These are phyloP conservation scores for Operophtera brumata DNA, from an alignment of 2,888 invertebrate genomes.

Conservation along the genomic window DNA sequence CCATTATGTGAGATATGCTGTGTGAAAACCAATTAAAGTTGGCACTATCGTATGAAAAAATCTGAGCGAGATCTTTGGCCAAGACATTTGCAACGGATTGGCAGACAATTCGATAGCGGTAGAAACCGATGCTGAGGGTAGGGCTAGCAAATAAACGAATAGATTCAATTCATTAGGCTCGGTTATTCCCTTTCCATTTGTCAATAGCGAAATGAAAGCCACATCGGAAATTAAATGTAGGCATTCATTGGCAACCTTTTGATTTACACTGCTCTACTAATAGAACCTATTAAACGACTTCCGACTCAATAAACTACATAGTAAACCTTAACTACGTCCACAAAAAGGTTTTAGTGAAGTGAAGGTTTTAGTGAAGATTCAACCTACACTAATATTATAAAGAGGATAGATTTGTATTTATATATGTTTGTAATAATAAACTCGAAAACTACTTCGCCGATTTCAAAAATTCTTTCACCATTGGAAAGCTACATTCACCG, in stretches of 20 bases:
- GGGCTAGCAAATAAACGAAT: not conserved
- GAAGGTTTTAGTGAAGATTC: too few relatives aligned
- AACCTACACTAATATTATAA: too few relatives aligned
- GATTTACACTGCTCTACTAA: slow-evolving; percentile 52
- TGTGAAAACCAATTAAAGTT: too few relatives aligned
- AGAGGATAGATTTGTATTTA: too few relatives aligned
- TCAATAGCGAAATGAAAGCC: slow-evolving; percentile 54
- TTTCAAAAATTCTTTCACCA: too few relatives aligned
- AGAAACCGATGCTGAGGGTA: not conserved
- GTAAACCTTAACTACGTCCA: slow-evolving; percentile 8
- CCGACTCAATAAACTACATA: slow-evolving; percentile 27
- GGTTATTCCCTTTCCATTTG: slow-evolving; percentile 46
- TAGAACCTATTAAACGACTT: slow-evolving; percentile 31
- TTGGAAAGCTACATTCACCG: too few relatives aligned
- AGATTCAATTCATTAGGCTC: slow-evolving; percentile 7
- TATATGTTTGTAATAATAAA: too few relatives aligned
- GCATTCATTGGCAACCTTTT: slow-evolving; percentile 54
- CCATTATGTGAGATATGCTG: too few relatives aligned
- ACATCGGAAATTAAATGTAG: slow-evolving; percentile 60
- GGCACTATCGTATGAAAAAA: too few relatives aligned
- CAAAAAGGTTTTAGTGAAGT: not conserved
- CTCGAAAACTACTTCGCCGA: too few relatives aligned
- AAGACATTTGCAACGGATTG: too few relatives aligned
- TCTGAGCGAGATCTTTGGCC: too few relatives aligned
- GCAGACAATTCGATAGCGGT: not conserved